Evolutionary conservation across 2,113 vertebrate genomes (phyloP), one percentile per base, ranked within the genome.

Genomic region (Trachemys scripta): DNA sequence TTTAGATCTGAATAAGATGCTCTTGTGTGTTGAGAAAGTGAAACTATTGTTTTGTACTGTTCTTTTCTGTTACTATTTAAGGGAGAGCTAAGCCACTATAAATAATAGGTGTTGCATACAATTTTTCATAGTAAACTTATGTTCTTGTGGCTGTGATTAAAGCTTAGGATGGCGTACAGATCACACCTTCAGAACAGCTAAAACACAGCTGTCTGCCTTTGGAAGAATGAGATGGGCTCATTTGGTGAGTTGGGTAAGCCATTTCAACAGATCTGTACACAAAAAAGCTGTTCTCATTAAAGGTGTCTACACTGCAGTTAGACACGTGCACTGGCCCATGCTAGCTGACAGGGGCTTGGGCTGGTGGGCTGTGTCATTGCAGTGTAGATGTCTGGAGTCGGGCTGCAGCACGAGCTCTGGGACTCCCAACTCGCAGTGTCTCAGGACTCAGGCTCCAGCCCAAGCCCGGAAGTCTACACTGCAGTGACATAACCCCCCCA

Each of bases 61-160:
- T 98, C 96, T 97, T 96, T 97, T 98, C 96, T 97, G 96, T 98
- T 97, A 91, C 94, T 98, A 97, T 98, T 97, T 97, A 98, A 98
- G 97, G 97, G 96, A 98, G 96, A 98, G 96, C 89, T 92, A 97
- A 97, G 96, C 97, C 97, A 96, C 96, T 96, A 90, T 96, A 96
- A 95, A 78, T 93, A 92, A 91, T 97, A 95, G 96, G 45, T 96
- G 93, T 97, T 94, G 88, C 96, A 90, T 92, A 96, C 69, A 42
- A 12, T 89, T 96, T 97, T 96, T 95, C 96, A 92, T 96, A 90
- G 91, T 89, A 91, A 94, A 85, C 79, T 81, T 65, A 50, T 85
- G 86, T 97, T 96, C 95, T 86, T 95, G 87, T 96, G 95, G 95
- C 96, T 98, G 51, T 84, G 87, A 56, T 38, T 93, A 2, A 89